A percentile compares a stretch with the other conserved stretches of the same genome.
Evolutionary conservation across 2,888 invertebrate species (phyloP).

Genomic region (Crioceris asparagi): DNA sequence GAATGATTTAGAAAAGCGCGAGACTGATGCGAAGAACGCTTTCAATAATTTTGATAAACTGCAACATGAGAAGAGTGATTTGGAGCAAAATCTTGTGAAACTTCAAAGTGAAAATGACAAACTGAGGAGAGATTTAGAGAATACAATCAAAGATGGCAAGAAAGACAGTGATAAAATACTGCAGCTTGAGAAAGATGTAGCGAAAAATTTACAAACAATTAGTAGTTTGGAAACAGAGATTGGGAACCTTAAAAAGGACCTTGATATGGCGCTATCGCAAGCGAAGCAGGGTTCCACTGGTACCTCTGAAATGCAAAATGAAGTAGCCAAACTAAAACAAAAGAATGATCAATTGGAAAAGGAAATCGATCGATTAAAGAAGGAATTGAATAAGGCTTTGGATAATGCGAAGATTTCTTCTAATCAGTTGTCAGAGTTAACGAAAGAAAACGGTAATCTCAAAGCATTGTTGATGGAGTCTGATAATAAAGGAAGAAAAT

Average conservation of each 20-base stretch:
- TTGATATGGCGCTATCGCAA: slow-evolving; percentile 17
- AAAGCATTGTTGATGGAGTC: slow-evolving; percentile 12
- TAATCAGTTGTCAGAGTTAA: slow-evolving; percentile 7
- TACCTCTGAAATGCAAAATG: slow-evolving; percentile 16
- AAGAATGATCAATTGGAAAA: slow-evolving; percentile 13
- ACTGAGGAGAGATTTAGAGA: slow-evolving; percentile 15
- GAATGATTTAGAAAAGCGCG: slow-evolving; percentile 13
- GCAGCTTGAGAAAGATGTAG: slow-evolving; percentile 20
- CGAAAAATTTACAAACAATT: slow-evolving; percentile 16
- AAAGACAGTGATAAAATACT: slow-evolving; percentile 16
- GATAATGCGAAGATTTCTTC: slow-evolving; percentile 6
- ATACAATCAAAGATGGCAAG: slow-evolving; percentile 10
- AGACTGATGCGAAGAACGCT: slow-evolving; percentile 14
- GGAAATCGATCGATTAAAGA: slow-evolving; percentile 17
- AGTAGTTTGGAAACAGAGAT: slow-evolving; percentile 18
- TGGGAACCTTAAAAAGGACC: slow-evolving; percentile 19
- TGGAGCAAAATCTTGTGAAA: slow-evolving; percentile 5
- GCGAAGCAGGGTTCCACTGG: slow-evolving; percentile 15
- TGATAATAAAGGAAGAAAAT: slow-evolving; percentile 14
- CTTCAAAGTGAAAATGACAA: slow-evolving; percentile 1
- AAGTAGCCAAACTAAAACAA: slow-evolving; percentile 18
- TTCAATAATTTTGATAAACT: slow-evolving; percentile 16
- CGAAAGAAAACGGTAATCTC: slow-evolving; percentile 13
- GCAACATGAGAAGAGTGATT: slow-evolving; percentile 15
- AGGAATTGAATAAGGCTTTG: slow-evolving; percentile 12